These are phyloP conservation scores for Dissostichus mawsoni DNA, from an alignment of 2,113 vertebrate species.

Conservation along the genomic window DNA sequence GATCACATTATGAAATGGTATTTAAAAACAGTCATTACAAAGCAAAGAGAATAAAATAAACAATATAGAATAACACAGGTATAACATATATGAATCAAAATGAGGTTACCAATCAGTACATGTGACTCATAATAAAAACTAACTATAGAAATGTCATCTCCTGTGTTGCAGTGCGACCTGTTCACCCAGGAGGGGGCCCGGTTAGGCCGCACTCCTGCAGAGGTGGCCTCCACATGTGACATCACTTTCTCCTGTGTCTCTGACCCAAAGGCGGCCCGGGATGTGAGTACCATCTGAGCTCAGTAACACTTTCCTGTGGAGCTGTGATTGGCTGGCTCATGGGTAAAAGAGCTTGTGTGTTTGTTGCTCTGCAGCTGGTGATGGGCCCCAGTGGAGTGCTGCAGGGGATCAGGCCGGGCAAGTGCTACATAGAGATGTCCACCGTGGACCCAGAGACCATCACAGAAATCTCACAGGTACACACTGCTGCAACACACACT, in stretches of 20 bases:
- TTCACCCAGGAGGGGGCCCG: slow-evolving; percentile 98
- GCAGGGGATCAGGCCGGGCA: slow-evolving; percentile 96
- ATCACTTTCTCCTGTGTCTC: slow-evolving; percentile 99
- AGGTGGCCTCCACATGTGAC: slow-evolving; percentile 98
- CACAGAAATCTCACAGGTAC: slow-evolving; percentile 95
- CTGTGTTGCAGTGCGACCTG: slow-evolving; percentile 92
- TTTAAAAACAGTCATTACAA: no score
- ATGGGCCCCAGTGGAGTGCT: slow-evolving; percentile 97
- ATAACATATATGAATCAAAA: neutral
- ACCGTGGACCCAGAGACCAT: slow-evolving; percentile 98
- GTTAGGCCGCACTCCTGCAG: slow-evolving; percentile 96
- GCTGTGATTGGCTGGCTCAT: neutral
- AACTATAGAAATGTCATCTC: neutral
- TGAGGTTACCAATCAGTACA: neutral
- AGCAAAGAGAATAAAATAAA: no score
- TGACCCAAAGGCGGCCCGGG: slow-evolving; percentile 97
- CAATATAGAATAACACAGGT: neutral
- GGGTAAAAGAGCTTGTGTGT: neutral
- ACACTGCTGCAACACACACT: neutral
- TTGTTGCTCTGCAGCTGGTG: slow-evolving; percentile 87
- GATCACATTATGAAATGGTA: no score
- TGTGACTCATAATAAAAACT: no score
- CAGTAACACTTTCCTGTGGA: neutral
- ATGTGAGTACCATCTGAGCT: slow-evolving; percentile 86
- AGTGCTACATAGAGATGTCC: slow-evolving; percentile 98